A percentile compares a stretch with the other conserved stretches of the same genome.
Conservation (phyloP, 2,113 vertebrate species). For the Takifugu bimaculatus region DNA sequence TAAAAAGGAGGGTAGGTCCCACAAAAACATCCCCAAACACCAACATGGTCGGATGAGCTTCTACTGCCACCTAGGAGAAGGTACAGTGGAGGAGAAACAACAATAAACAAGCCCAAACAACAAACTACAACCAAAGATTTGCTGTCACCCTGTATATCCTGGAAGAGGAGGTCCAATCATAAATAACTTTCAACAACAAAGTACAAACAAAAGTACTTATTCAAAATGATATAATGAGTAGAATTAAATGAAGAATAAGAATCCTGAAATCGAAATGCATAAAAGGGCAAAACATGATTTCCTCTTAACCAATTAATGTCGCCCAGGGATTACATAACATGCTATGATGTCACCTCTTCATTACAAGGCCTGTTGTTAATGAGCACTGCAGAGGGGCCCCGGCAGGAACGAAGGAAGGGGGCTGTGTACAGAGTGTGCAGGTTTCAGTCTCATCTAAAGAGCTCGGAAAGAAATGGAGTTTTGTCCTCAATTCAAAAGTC, state of each 20-base stretch:
- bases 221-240: no score
- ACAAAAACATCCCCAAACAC: neutral
- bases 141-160: no score
- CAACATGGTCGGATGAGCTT: conserved; percentile 19
- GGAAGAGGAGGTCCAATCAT: no score
- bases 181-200: no score
- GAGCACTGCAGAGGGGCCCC: conserved; percentile 29
- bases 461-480: conserved; percentile 18
- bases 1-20: conserved; percentile 42
- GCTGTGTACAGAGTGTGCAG: conserved; percentile 14
- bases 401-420: conserved; percentile 4
- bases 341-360: conserved; percentile 34
- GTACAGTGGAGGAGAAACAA: neutral
- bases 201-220: no score
- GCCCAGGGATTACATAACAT: conserved; percentile 31
- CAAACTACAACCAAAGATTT: no score
- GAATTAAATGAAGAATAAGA: neutral
- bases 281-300: no score
- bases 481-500: conserved; percentile 14
- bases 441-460: conserved; percentile 43
- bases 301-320: neutral
- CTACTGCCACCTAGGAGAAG: conserved; percentile 36
- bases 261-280: neutral
- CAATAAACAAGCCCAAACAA: no score
- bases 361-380: conserved; percentile 37